phyloP scores from a whole-genome alignment of 2,888 invertebrate genomes.

The Drymonia ruficornis region DNA sequence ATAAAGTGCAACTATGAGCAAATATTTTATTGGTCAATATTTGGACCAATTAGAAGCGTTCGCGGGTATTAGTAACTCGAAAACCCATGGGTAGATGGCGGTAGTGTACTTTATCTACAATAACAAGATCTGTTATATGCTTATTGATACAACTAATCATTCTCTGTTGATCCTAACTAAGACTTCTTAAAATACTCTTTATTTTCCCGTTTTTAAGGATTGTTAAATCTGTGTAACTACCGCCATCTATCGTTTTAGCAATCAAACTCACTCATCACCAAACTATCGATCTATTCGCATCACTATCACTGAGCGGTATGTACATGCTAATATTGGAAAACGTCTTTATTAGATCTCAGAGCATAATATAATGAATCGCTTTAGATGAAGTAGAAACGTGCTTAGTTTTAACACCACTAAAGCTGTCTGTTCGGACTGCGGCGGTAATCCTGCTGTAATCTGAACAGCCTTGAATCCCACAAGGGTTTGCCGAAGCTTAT shows the following conservation, averaged over 20 bases:
- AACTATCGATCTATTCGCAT: slow-evolving; percentile 32
- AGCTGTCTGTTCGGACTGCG: not conserved
- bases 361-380: slow-evolving; percentile 58
- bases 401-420: slow-evolving; percentile 64
- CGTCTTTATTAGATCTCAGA: slow-evolving; percentile 47
- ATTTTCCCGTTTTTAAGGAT: no score
- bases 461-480: no score
- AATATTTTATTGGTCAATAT: slow-evolving; percentile 63
- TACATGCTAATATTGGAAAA: slow-evolving; percentile 61
- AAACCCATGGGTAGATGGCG: slow-evolving; percentile 36
- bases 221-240: slow-evolving; percentile 7
- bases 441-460: not conserved
- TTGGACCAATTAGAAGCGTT: slow-evolving; percentile 69
- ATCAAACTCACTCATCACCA: slow-evolving; percentile 19
- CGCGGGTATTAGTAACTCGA: slow-evolving; percentile 45
- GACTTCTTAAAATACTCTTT: no score
- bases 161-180: no score
- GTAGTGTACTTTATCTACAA: slow-evolving; percentile 10
- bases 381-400: slow-evolving; percentile 42
- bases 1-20: slow-evolving; percentile 77
- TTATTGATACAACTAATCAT: no score
- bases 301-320: slow-evolving; percentile 64
- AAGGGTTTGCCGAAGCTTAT: not conserved
- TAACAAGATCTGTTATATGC: no score
- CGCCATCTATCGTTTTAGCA: slow-evolving; percentile 24